Evolutionary conservation across 2,113 vertebrate species (phyloP), one percentile per base, ranked within the genome.

Genomic region (Clarias magur): DNA sequence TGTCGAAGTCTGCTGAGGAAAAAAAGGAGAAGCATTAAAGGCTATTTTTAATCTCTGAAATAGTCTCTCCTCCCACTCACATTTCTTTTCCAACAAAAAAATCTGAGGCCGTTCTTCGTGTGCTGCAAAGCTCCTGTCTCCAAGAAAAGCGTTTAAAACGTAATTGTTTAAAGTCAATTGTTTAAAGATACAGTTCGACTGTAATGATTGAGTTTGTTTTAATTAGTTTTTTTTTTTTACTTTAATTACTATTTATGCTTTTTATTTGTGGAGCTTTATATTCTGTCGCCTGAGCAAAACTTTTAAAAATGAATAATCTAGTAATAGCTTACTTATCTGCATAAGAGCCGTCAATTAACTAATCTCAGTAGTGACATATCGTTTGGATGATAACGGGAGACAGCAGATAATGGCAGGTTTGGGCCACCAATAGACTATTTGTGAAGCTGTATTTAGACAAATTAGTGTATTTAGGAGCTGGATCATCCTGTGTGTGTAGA

Each of bases 11-110:
- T 92, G 91, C 94, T 95, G 95, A 95, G 95, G 95, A 94, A 38
- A 25, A 16, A 72, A 84, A 84, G 25, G 34, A 38, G 9, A 30
- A 48, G 53, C 16, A 94, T 94, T 94, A 95, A 94, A 95, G 94
- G 95, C 93, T 96, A 96, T 96, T 97, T 97, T 96, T 96, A 94
- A 96, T 95, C 83, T 88, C 94, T 93, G 93, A 91, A 94, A 92
- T 93, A 84, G 89, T 93, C 92, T 95, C 95, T 94, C 95, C 95
- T 95, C 96, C 96, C 95, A 94, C 87, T 91, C 73, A 78, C 83
- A 72, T 85, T 85, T 85, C 93, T 91, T 91, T 94, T 93, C 95
- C 95, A 96, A 21, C 59, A 95, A 27, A 93, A 93, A 93, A 88
- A 90, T 83, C 92, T 15, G 70, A 85, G 88, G 92, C 91, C 90